Evolutionary conservation across 1,140 invertebrate genomes (phyloP), one percentile per base, ranked within the genome.

Genomic region (Tyrophagus putrescentiae): DNA sequence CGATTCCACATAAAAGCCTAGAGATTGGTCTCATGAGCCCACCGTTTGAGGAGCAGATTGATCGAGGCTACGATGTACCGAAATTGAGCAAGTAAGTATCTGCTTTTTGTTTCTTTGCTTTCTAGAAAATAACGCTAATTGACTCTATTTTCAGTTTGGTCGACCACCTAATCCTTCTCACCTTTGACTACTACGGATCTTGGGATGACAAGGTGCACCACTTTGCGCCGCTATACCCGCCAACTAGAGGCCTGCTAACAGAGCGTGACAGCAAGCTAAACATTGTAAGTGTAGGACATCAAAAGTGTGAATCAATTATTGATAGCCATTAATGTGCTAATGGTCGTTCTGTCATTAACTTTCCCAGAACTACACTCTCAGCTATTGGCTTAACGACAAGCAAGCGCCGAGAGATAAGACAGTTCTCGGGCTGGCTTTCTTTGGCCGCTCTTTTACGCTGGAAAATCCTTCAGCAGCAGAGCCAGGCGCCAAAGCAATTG

Each of bases 381-480:
- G 44, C 36, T 57, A 57, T 57, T 57, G 56, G 56, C 11, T 57
- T 7, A 41, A 57, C 4, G 34, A 32, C 9, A 54, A 41, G 29
- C 32, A 41, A 44, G 56, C 56, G n/a, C 32, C 36, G n/a, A n/a
- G 33, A n/a, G 25, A 41, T 57, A 56, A 57, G n/a, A 57, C 56
- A 11, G 13, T 57, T 18, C 13, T 57, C n/a, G 56, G 56, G 3
- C 1, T 57, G 9, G 56, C 56, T 13, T 39, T 41, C 29, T 57
- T 41, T 57, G 56, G 56, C 6, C 32, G 56, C 4, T 41, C 34
- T 41, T 57, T 57, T 41, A 57, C 56, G 2, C 27, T 57, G 32
- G 56, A 11, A 7, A 41, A 57, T 57, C 56, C 42, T 3, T 44
- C 5, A 16, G 29, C 27, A n/a, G 36, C 2, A 5, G 25, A 41